phyloP scores from a whole-genome alignment of 2,113 vertebrate genomes.

The Ctenomys sociabilis region DNA sequence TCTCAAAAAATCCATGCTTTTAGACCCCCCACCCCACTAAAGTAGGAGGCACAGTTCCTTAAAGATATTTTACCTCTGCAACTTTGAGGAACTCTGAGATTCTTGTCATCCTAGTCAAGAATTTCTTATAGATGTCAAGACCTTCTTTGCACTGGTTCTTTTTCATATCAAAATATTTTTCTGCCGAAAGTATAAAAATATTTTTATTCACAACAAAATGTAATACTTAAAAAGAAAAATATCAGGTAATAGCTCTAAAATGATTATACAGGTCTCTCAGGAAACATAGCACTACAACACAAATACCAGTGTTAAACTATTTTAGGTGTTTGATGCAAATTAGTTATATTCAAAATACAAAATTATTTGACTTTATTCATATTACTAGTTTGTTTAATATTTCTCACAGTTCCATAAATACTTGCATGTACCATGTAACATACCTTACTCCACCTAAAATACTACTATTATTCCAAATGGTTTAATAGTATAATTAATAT shows the following conservation, averaged over 20 bases:
- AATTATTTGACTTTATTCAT: background rate
- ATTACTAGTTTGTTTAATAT: conserved; percentile 32
- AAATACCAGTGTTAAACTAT: background rate
- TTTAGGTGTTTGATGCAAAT: conserved; percentile 50
- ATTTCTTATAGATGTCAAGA: conserved; percentile 99
- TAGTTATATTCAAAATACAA: conserved; percentile 15
- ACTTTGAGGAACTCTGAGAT: conserved; percentile 99
- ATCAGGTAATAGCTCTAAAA: background rate
- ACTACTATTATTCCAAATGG: background rate
- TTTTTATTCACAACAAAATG: conserved; percentile 62
- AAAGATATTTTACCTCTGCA: conserved; percentile 91
- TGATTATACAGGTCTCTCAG: background rate
- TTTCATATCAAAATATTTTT: conserved; percentile 99
- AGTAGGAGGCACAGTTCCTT: background rate
- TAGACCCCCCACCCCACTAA: conserved; percentile 23
- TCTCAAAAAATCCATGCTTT: conserved; percentile 31
- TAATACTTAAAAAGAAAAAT: background rate
- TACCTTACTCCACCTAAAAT: background rate
- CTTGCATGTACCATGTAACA: background rate
- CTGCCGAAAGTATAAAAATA: conserved; percentile 82
- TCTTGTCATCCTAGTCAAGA: conserved; percentile 98
- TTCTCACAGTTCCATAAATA: conserved; percentile 8
- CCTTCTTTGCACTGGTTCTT: conserved; percentile 99
- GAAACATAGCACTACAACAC: background rate
- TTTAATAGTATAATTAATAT: conserved; percentile 11